A percentile compares a stretch with the other conserved stretches of the same genome.
Conservation (phyloP, 2,113 vertebrate genomes). For the Malurus melanocephalus region DNA sequence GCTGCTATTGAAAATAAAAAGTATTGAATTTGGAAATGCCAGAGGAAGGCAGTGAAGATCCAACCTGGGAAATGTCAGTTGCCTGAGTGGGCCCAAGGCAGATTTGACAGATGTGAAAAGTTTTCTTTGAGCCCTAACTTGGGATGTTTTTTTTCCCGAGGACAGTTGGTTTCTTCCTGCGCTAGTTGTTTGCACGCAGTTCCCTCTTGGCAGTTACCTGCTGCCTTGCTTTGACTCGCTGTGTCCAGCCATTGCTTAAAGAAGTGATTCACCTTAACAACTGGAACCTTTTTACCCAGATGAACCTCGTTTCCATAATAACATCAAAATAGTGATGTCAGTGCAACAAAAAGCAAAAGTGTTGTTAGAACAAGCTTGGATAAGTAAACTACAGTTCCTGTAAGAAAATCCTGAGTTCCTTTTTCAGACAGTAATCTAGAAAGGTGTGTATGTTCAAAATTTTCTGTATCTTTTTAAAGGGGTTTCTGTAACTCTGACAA, state of each 20-base stretch:
- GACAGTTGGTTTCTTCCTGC: neutral
- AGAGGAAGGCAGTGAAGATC: neutral
- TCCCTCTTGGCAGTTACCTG: slow-evolving; percentile 13
- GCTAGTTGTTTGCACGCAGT: neutral
- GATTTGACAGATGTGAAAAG: slow-evolving; percentile 2
- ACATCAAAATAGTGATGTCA: neutral
- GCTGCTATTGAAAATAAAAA: neutral
- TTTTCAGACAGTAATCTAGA: neutral
- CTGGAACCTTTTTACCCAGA: neutral
- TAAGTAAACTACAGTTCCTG: neutral
- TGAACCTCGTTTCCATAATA: neutral
- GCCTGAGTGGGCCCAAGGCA: neutral
- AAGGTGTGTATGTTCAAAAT: neutral
- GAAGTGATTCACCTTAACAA: neutral
- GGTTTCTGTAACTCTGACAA: rapidly evolving
- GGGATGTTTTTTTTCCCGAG: neutral
- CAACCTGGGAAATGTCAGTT: neutral
- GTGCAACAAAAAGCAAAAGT: neutral
- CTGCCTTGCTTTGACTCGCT: neutral
- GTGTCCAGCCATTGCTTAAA: neutral
- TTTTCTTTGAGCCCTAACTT: neutral
- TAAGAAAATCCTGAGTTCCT: neutral
- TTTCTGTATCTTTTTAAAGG: rapidly evolving
- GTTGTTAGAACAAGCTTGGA: neutral
- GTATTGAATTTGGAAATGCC: neutral